Conservation (phyloP, 2,888 invertebrate genomes). For the Drosophila pegasa region DNA sequence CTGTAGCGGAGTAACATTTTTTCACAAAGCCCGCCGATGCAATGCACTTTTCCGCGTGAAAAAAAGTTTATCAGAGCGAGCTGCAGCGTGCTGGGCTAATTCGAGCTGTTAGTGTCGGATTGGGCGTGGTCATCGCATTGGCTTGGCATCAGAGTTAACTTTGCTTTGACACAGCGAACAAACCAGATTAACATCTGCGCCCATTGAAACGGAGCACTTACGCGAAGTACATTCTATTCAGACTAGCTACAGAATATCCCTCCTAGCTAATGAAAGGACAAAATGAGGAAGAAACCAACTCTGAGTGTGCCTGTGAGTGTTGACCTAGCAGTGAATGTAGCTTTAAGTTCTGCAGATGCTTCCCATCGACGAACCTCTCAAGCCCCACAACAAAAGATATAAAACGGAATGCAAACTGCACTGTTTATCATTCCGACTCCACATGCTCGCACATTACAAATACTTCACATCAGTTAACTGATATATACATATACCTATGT, state of each 20-base stretch:
- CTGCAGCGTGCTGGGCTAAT: conserved; percentile 1
- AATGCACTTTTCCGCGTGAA: conserved; percentile 59
- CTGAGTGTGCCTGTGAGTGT: not conserved
- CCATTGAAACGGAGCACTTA: not conserved
- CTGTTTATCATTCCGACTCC: conserved; percentile 32
- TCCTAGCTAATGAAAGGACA: not conserved
- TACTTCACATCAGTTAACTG: conserved; percentile 39
- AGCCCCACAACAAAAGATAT: conserved; percentile 6
- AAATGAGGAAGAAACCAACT: not conserved
- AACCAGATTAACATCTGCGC: conserved; percentile 19
- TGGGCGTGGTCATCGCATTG: conserved; percentile 4
- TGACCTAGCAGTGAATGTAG: not conserved
- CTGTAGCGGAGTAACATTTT: conserved; percentile 51
- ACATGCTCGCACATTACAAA: conserved; percentile 21
- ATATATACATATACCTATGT: not conserved
- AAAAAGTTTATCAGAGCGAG: conserved; percentile 48
- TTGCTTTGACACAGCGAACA: conserved; percentile 36
- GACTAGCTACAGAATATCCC: not conserved
- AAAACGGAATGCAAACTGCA: conserved; percentile 17
- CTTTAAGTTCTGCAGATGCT: conserved; percentile 20
- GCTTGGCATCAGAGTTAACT: conserved; percentile 6
- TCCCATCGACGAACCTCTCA: conserved; percentile 10
- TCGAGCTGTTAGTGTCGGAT: too few species aligned
- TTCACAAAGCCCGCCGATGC: conserved; percentile 51
- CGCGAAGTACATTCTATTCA: not conserved